phyloP scores from a whole-genome alignment of 2,113 vertebrate species.

The Cavia aperea region DNA sequence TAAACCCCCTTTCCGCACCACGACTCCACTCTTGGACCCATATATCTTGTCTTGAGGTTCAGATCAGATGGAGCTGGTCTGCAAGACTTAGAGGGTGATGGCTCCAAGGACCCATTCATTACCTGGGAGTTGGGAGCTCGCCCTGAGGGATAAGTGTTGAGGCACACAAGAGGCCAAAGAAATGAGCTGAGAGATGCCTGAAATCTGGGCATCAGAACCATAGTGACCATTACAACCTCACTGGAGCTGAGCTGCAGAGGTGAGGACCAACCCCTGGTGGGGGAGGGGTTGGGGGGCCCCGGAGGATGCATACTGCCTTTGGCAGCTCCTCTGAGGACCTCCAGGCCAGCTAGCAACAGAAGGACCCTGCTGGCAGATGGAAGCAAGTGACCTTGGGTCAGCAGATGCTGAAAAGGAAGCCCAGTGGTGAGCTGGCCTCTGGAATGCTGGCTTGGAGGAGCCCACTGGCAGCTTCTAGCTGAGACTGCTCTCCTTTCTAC shows the following conservation, averaged over 20 bases:
- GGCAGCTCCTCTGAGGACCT: background rate
- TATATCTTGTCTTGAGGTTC: background rate
- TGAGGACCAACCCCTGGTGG: background rate
- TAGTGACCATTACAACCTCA: background rate
- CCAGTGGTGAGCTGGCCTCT: background rate
- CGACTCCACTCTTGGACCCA: background rate
- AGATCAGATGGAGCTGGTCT: background rate
- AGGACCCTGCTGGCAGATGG: rapidly evolving
- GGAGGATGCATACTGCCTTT: too few species aligned
- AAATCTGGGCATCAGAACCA: background rate
- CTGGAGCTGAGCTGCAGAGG: background rate
- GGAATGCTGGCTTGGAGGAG: too few species aligned
- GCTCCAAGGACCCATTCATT: background rate
- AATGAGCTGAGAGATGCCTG: background rate
- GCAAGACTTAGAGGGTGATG: background rate
- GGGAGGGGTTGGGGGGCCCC: background rate
- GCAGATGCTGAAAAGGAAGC: background rate
- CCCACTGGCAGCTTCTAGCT: rapidly evolving
- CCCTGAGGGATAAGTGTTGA: background rate
- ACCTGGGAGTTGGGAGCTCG: background rate
- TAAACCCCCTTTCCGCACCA: background rate
- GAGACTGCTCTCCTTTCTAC: background rate
- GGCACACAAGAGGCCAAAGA: background rate
- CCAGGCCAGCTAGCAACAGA: background rate
- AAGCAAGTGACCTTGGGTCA: background rate